Percentiles rank a stretch among this genome's conserved stretches.
phyloP scores from a whole-genome alignment of 1,140 invertebrate species.

The Pseudomyrmex cubaensis region DNA sequence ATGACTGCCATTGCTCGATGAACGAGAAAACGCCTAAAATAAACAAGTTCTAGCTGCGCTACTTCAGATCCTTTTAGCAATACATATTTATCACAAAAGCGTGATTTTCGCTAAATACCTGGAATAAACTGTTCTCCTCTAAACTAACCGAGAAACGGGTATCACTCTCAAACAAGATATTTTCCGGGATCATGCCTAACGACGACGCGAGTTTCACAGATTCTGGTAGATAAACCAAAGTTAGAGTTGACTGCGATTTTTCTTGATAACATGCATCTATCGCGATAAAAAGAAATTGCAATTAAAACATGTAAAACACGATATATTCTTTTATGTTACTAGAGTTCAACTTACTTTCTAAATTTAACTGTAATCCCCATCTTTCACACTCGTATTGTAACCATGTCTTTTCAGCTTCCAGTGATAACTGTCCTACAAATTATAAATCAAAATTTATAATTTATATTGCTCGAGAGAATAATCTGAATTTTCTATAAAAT shows the following conservation, averaged over 20 bases:
- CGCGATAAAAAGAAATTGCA: conserved; percentile 59
- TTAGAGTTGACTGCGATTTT: conserved; percentile 94
- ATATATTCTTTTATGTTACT: too few relatives aligned
- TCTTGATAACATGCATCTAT: conserved; percentile 89
- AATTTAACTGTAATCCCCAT: conserved; percentile 92
- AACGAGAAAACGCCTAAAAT: conserved; percentile 86
- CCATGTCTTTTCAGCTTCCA: conserved; percentile 95
- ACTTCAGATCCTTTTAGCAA: background rate
- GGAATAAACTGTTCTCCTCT: conserved; percentile 93
- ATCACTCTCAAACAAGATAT: conserved; percentile 93
- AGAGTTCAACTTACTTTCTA: conserved; percentile 89
- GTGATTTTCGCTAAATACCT: conserved; percentile 85
- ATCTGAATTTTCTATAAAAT: background rate
- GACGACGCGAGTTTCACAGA: conserved; percentile 86
- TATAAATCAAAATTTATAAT: background rate
- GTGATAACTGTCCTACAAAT: conserved; percentile 91
- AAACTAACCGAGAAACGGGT: conserved; percentile 93
- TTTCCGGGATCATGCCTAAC: conserved; percentile 93
- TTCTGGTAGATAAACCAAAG: conserved; percentile 89
- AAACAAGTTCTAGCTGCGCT: conserved; percentile 56
- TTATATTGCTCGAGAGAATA: background rate
- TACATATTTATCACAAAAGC: background rate
- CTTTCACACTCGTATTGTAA: conserved; percentile 94
- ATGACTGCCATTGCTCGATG: conserved; percentile 88
- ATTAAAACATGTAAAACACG: background rate